phyloP scores from a whole-genome alignment of 2,113 vertebrate species.

The Macaca nemestrina region DNA sequence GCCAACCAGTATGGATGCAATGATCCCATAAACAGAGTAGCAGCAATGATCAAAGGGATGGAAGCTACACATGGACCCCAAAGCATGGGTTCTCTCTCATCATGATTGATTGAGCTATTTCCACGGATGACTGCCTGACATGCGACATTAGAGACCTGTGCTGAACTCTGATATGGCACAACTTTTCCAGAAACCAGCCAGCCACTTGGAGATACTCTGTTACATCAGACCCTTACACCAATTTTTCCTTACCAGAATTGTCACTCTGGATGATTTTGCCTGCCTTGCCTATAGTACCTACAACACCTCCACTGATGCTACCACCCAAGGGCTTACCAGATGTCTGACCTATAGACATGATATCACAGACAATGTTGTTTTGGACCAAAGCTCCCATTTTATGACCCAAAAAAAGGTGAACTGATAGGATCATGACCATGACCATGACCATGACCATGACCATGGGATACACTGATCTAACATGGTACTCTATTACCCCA shows the following conservation, averaged over 20 bases:
- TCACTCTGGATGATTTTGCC: not conserved
- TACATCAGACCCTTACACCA: not conserved
- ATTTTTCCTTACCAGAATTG: not conserved
- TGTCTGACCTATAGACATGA: not conserved
- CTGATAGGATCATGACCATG: not conserved
- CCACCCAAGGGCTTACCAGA: not conserved
- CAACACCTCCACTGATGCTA: not conserved
- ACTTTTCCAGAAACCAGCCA: constrained; percentile 4
- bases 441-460: not conserved
- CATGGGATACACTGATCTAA: not conserved
- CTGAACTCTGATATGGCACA: not conserved
- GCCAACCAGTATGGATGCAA: not conserved
- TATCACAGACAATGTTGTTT: not conserved
- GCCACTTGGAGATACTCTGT: not conserved
- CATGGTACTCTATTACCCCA: not conserved
- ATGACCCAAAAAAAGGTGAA: not conserved
- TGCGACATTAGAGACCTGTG: not conserved
- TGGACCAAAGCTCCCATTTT: not conserved
- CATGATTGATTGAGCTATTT: not conserved
- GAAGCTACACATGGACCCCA: not conserved
- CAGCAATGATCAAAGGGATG: not conserved
- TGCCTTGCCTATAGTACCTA: not conserved
- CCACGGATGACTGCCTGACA: not conserved
- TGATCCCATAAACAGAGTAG: not conserved
- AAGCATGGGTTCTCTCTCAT: not conserved